Conservation (phyloP, 2,888 invertebrate species). For the Ditula angustiorana region DNA sequence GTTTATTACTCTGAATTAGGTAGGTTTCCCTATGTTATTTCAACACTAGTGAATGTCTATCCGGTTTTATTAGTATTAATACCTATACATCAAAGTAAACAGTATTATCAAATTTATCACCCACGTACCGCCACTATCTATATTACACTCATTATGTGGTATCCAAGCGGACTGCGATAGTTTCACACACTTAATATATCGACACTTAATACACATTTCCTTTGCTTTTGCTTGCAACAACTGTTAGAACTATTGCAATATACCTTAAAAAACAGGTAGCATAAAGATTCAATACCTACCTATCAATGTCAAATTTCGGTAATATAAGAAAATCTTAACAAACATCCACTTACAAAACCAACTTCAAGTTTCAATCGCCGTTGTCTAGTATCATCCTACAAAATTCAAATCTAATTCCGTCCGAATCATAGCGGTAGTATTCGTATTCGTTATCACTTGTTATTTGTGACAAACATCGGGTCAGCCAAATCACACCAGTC, state of each 20-base stretch:
- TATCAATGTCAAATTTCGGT: no score
- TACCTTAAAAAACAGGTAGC: no score
- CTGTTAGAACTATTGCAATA: no score
- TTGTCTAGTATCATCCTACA: not conserved
- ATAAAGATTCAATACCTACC: no score
- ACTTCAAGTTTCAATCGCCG: not conserved
- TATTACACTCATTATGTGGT: conserved; percentile 35
- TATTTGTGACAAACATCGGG: conserved; percentile 46
- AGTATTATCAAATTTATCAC: conserved; percentile 30
- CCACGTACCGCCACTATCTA: conserved; percentile 32
- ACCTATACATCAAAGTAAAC: conserved; percentile 31
- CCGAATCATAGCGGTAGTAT: not conserved
- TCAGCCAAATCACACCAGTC: conserved; percentile 30
- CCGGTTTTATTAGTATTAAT: conserved; percentile 25
- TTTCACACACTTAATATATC: not conserved
- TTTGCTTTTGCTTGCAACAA: not conserved
- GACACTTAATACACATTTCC: no score
- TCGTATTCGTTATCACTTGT: conserved; percentile 37
- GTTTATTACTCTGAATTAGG: not conserved
- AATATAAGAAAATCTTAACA: no score
- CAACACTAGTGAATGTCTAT: conserved; percentile 3
- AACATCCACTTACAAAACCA: not conserved
- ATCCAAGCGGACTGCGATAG: conserved; percentile 25
- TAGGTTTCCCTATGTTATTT: not conserved
- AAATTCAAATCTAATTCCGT: not conserved